Evolutionary conservation across 2,113 vertebrate species (phyloP).

Genomic region (Trematocara stigmaticum): DNA sequence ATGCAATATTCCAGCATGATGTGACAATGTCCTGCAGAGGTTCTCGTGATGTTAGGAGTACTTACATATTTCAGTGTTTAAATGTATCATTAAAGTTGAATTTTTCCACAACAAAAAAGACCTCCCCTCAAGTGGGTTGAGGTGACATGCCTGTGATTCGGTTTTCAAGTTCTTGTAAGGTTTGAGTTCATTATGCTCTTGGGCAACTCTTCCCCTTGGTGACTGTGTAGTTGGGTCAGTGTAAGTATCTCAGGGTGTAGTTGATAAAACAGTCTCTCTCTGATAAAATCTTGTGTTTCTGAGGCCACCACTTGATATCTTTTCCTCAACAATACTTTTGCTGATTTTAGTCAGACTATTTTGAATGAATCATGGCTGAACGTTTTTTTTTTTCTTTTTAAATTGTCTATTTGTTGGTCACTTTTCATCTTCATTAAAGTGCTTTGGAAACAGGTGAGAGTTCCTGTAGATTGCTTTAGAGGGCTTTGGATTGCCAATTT

Average conservation of each 20-base stretch:
- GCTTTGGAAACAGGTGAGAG: neutral
- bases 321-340: neutral
- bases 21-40: neutral
- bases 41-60: accelerated
- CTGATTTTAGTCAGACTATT: neutral
- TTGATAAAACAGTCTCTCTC: neutral
- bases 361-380: neutral
- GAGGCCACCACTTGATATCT: neutral
- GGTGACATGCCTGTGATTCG: neutral
- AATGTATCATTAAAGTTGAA: neutral
- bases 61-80: neutral
- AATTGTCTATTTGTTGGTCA: neutral
- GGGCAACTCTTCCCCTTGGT: neutral
- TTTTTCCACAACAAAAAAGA: neutral
- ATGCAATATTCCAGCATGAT: neutral
- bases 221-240: neutral
- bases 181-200: neutral
- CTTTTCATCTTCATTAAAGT: neutral
- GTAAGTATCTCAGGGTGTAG: neutral
- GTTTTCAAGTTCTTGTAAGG: neutral
- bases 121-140: neutral
- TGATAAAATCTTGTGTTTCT: neutral
- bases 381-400: neutral
- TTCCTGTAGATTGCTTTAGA: neutral
- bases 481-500: neutral